Base-by-base conservation (phyloP, 92 coral and sea anemone genomes). In the Umimayanthus chanpuru region DNA sequence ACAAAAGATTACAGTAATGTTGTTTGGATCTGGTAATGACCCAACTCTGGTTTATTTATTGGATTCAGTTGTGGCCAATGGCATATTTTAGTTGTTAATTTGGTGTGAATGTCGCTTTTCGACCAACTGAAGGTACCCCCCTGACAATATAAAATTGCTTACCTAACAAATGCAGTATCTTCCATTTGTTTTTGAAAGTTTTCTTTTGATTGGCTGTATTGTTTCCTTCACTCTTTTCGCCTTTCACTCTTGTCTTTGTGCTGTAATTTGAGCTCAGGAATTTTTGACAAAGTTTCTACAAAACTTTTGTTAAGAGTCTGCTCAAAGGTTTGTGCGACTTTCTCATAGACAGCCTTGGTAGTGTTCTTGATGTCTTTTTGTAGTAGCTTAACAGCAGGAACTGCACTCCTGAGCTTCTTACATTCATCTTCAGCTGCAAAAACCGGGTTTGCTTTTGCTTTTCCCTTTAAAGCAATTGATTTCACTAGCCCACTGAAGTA, bases 131-230 rank as follows among this genome's bases (percentile, higher is more conserved):
- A 66, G 72, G 72, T 66, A 11, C 23, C 72, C 72, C 23, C 23
- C 23, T 82, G 76, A 82, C 30, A 49, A 1, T 47, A 23, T 6
- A 40, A 38, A 80, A 56, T 1, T 53, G n/a, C n/a, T n/a, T n/a
- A n/a, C n/a, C n/a, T n/a, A n/a, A n/a, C n/a, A n/a, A n/a, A n/a
- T n/a, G 47, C 76, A 58, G 91, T 89, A 21, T 89, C 94, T 38
- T 89, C 65, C 92, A 92, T 85, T 50, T 92, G 94, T 11, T 73
- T 77, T 49, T 92, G 90, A 64, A 89, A 71, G 53, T 76, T 85
- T 40, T 89, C 90, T 49, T 92, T 92, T 25, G 73, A 53, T 49
- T 86, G 66, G 8, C 53, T 73, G 77, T 85, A 92, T 12, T 70
- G n/a, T 64, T 86, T 43, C 49, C 92, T 85, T 76, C 92, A n/a